Evolutionary conservation across 2,113 vertebrate species (phyloP).

Genomic region (Melanotaenia duboulayi): DNA sequence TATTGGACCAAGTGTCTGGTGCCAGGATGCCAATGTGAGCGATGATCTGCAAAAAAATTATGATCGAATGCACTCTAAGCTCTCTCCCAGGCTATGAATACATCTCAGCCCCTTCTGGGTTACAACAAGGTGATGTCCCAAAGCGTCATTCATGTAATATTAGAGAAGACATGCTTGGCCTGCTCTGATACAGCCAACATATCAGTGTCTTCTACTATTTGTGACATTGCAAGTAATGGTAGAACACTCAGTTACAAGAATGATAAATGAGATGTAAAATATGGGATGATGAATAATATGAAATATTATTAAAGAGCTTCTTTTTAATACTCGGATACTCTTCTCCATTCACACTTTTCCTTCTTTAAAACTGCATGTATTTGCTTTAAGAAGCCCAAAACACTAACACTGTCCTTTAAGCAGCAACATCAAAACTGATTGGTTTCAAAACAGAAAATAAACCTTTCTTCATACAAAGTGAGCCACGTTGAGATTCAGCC

Average conservation of each 20-base stretch:
- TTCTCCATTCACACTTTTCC: neutral
- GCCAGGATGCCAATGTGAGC: slow-evolving; percentile 35
- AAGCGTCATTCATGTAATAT: slow-evolving; percentile 65
- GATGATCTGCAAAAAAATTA: slow-evolving; percentile 44
- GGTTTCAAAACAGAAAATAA: neutral
- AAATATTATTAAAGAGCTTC: slow-evolving; percentile 9
- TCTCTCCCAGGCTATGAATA: slow-evolving; percentile 46
- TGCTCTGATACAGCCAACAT: slow-evolving; percentile 47
- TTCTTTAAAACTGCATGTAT: slow-evolving; percentile 4
- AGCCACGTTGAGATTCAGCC: neutral
- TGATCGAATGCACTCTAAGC: slow-evolving; percentile 37
- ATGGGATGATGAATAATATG: slow-evolving; percentile 23
- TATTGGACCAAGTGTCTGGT: slow-evolving; percentile 26
- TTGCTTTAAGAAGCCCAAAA: neutral
- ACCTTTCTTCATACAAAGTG: neutral
- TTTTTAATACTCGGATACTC: neutral
- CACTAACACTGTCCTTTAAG: neutral
- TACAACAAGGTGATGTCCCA: slow-evolving; percentile 53
- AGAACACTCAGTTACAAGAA: slow-evolving; percentile 25
- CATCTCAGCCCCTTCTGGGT: slow-evolving; percentile 37
- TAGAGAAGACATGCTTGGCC: slow-evolving; percentile 59
- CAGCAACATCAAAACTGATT: neutral
- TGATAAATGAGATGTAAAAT: slow-evolving; percentile 51
- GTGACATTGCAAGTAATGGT: slow-evolving; percentile 43
- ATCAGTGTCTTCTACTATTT: slow-evolving; percentile 68